Base-by-base conservation (phyloP, 2,113 vertebrate species). In the Colossoma macropomum region DNA sequence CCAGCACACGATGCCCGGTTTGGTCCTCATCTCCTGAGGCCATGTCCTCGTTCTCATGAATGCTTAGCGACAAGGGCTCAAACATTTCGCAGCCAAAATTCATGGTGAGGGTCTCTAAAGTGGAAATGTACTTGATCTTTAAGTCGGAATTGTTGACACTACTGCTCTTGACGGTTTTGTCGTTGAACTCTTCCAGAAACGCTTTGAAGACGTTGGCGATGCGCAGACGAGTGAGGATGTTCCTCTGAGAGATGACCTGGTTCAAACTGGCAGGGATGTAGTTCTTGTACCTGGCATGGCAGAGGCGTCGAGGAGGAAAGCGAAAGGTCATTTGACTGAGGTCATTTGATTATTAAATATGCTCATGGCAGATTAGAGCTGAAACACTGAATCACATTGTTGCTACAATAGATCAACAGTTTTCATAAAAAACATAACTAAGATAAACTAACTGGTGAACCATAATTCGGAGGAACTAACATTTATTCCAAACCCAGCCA, bases 161-260 rank as follows among this genome's bases (percentile, higher is more conserved):
- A 75, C 93, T 93, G 81, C 94, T 94, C 0, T 93, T 92, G 68
- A 97, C 94, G 60, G 96, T 97, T 86, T 94, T 96, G 70, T 95
- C 95, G 90, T 94, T 96, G 83, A 97, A 97, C 86, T 96, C 95
- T 10, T 96, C 95, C 0, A 97, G 92, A 82, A 97, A 97, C 75
- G 94, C 92, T 88, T 94, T 96, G 91, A 97, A 97, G 52, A 96
- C 94, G 0, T 96, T 96, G 75, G 94, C 93, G 84, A 97, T 97
- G 8, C 96, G 92, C 69, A 96, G 91, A 75, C 95, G 94, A 10
- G 95, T 96, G 54, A 97, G 85, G 83, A 96, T 86, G 69, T 96
- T 97, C 89, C 95, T 95, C 85, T 96, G 95, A 71, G 92, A 93
- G 90, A 97, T 97, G 19, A 93, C 94, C 15, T 89, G 93, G 87